Conservation (phyloP, 2,797 vertebrate species). For the Pipistrellus pygmaeus region DNA sequence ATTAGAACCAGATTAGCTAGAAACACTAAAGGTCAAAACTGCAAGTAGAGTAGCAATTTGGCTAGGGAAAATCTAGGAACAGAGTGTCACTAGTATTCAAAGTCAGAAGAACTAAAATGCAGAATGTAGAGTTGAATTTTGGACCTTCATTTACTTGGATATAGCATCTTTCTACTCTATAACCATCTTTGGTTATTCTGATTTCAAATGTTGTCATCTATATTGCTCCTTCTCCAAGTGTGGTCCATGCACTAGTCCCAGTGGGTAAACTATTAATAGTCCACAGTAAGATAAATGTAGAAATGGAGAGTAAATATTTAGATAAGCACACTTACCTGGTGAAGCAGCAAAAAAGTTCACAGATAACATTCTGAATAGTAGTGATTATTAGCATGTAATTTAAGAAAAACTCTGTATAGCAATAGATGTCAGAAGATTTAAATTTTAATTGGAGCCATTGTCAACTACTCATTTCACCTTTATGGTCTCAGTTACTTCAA, state of each 20-base stretch:
- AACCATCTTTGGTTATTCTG: not conserved
- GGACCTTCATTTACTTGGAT: not conserved
- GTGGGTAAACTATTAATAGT: not conserved
- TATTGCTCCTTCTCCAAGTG: not conserved
- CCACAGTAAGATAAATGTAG: not conserved
- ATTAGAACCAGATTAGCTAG: not conserved
- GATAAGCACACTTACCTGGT: not conserved
- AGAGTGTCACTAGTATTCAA: slow-evolving; percentile 32
- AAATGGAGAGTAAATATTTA: slow-evolving; percentile 14
- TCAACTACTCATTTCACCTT: slow-evolving; percentile 33
- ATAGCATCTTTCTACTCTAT: not conserved
- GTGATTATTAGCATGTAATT: not conserved
- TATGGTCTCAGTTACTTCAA: slow-evolving; percentile 48
- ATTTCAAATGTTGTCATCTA: slow-evolving; percentile 27
- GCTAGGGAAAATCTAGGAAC: slow-evolving; percentile 20
- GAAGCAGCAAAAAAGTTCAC: not conserved
- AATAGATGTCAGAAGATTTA: slow-evolving; percentile 50
- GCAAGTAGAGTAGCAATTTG: slow-evolving; percentile 19
- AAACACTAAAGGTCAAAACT: slow-evolving; percentile 22
- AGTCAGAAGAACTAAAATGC: not conserved
- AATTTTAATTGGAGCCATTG: slow-evolving; percentile 58
- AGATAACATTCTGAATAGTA: slow-evolving; percentile 23
- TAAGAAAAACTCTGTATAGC: not conserved
- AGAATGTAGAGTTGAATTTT: not conserved
- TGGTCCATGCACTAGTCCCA: not conserved